A percentile compares a stretch with the other conserved stretches of the same genome.
Evolutionary conservation across 2,113 vertebrate genomes (phyloP).

Genomic region (Suncus etruscus): DNA sequence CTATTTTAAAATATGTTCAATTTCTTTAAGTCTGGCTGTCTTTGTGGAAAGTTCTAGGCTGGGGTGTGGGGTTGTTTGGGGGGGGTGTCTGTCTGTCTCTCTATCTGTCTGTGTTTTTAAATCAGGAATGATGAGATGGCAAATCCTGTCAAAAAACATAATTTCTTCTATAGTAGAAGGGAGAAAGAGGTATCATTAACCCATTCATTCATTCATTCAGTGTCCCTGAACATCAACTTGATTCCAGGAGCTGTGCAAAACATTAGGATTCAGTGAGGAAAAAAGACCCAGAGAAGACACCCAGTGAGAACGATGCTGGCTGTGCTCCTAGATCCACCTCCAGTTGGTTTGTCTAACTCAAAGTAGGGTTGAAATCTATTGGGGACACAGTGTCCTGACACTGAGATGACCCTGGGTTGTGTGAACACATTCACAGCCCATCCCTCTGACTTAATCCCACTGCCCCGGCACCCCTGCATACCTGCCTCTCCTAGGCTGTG

Average conservation of each 20-base stretch:
- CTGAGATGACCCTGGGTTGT: neutral
- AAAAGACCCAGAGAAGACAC: neutral
- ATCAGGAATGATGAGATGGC: neutral
- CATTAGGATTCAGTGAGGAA: neutral
- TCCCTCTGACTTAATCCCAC: neutral
- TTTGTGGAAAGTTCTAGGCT: neutral
- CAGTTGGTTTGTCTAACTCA: neutral
- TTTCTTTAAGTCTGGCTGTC: neutral
- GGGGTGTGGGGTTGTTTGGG: no score
- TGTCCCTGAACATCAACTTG: neutral
- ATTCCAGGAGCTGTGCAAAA: neutral
- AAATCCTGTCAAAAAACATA: slow-evolving; percentile 28
- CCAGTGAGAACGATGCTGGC: neutral
- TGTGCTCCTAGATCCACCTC: neutral
- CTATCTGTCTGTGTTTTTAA: neutral
- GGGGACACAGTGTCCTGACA: slow-evolving; percentile 11
- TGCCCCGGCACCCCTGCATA: neutral
- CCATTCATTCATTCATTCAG: neutral
- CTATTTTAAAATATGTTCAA: slow-evolving; percentile 43
- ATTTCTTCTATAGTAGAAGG: neutral
- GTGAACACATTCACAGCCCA: neutral
- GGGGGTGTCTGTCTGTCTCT: neutral
- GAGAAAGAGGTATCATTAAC: neutral
- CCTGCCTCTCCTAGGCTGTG: slow-evolving; percentile 7
- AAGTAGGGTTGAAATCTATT: neutral